These are phyloP conservation scores for Noturus placidus DNA, from an alignment of 2,113 vertebrate species.

Conservation along the genomic window DNA sequence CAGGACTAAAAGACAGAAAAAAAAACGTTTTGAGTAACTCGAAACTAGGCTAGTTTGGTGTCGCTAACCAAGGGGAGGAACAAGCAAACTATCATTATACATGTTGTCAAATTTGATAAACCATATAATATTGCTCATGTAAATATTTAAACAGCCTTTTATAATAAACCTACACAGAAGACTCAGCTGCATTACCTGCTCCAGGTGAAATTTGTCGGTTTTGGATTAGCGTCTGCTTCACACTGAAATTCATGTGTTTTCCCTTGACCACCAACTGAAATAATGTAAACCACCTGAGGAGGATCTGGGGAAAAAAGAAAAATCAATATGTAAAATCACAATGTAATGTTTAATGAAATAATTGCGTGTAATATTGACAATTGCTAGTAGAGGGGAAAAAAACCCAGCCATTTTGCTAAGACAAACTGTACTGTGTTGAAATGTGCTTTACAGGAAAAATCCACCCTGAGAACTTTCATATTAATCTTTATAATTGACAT, in stretches of 20 bases:
- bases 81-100: too few relatives aligned
- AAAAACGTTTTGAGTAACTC: too few relatives aligned
- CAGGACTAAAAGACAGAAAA: too few relatives aligned
- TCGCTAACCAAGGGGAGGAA: too few relatives aligned
- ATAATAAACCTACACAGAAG: not conserved
- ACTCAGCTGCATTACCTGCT: constrained; percentile 55
- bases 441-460: not conserved
- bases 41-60: too few relatives aligned
- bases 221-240: constrained; percentile 53
- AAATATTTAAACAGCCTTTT: not conserved
- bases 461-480: not conserved
- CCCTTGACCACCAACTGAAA: not conserved
- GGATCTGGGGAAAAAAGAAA: constrained; percentile 49
- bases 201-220: constrained; percentile 55
- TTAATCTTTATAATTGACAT: not conserved
- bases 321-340: not conserved
- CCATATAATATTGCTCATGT: not conserved
- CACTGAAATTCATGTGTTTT: constrained; percentile 44
- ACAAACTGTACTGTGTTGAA: not conserved
- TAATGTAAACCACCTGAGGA: constrained; percentile 49
- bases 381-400: not conserved
- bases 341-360: not conserved
- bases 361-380: not conserved
- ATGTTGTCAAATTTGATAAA: not conserved
- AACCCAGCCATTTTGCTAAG: not conserved